Evolutionary conservation across 2,113 vertebrate species (phyloP).

Genomic region (Alectura lathami): DNA sequence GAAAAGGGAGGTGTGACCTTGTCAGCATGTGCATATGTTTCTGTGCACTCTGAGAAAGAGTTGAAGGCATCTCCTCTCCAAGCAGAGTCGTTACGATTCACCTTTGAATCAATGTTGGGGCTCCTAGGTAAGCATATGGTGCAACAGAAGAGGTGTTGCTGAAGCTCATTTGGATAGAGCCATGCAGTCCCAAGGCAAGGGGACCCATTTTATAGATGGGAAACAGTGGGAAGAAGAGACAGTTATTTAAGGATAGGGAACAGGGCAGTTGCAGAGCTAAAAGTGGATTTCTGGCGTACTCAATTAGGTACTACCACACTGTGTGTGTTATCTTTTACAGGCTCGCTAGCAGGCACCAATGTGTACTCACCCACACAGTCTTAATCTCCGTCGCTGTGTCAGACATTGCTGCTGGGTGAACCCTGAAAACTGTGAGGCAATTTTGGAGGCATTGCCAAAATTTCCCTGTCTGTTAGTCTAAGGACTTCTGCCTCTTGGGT

Average conservation of each 20-base stretch:
- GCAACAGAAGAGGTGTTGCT: background rate
- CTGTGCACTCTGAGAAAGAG: background rate
- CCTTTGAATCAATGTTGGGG: background rate
- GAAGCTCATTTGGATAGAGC: background rate
- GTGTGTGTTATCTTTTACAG: background rate
- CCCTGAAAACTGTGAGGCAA: constrained; percentile 11
- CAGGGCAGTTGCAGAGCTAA: background rate
- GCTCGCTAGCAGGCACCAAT: constrained; percentile 39
- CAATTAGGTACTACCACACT: background rate
- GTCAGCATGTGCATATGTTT: background rate
- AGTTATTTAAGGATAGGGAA: background rate
- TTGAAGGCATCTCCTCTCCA: background rate
- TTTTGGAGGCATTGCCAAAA: background rate
- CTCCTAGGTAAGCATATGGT: background rate
- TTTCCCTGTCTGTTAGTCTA: background rate
- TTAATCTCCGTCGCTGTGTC: constrained; percentile 23
- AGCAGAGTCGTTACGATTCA: background rate
- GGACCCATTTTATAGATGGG: background rate
- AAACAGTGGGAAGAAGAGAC: background rate
- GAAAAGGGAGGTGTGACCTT: background rate
- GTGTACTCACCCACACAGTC: background rate
- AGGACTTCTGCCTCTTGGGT: background rate
- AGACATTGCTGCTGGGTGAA: constrained; percentile 25
- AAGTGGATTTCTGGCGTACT: constrained; percentile 1
- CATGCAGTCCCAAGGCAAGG: background rate